These are phyloP conservation scores for Botrylloides violaceus DNA, from an alignment of 23 tunicate genomes.

Conservation along the genomic window DNA sequence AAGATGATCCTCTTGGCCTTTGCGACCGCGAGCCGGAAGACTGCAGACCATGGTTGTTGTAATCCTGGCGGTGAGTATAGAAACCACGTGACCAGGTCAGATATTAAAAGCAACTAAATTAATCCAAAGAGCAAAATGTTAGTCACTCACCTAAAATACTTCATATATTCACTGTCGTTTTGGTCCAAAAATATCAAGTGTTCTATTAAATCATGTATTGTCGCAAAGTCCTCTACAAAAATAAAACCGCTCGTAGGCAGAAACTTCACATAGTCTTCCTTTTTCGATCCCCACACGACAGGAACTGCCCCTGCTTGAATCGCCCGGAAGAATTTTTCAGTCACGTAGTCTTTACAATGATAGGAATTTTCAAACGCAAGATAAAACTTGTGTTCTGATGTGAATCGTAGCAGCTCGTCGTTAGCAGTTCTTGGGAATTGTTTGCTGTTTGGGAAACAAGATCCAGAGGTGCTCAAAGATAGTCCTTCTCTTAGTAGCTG, in stretches of 20 bases:
- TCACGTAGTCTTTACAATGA: slow-evolving; percentile 7
- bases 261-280: not conserved
- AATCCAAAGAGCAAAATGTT: too few species aligned
- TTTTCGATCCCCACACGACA: slow-evolving; percentile 7
- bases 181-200: not conserved
- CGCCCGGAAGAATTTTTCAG: slow-evolving; percentile 3
- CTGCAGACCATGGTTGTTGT: too few species aligned
- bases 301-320: not conserved
- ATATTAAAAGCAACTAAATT: too few species aligned
- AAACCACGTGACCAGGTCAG: too few species aligned
- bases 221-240: not conserved
- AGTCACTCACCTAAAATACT: not conserved
- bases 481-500: not conserved
- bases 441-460: not conserved
- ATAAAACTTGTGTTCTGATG: slow-evolving; percentile 1
- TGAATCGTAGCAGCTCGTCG: not conserved
- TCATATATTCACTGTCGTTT: not conserved
- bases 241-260: not conserved
- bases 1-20: too few species aligned
- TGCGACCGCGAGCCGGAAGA: too few species aligned
- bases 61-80: too few species aligned
- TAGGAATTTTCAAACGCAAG: slow-evolving; percentile 11
- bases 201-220: not conserved
- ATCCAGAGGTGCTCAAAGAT: not conserved
- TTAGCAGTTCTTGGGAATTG: not conserved